A percentile compares a stretch with the other conserved stretches of the same genome.
phyloP scores from a whole-genome alignment of 2,113 vertebrate species.

The Bothrops jararaca region DNA sequence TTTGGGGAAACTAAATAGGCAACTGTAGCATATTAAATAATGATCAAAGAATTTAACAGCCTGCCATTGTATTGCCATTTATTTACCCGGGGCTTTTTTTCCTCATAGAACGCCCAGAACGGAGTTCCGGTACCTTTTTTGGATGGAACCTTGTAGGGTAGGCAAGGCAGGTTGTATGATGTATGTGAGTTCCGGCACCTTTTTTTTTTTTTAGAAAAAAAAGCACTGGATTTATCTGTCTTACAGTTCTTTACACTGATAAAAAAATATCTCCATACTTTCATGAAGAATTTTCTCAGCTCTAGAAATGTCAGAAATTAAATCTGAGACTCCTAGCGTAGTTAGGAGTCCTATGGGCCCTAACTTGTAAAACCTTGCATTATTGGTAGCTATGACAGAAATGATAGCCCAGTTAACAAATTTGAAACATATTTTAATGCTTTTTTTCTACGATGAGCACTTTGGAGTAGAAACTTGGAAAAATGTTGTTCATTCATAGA shows the following conservation, averaged over 20 bases:
- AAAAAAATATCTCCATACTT: not conserved
- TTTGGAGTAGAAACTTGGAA: not conserved
- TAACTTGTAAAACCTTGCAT: not conserved
- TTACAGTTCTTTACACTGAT: not conserved
- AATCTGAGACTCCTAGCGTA: not conserved
- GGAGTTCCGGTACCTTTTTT: no score
- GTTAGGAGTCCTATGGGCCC: not conserved
- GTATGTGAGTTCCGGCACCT: no score
- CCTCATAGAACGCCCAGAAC: no score
- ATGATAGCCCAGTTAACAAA: not conserved
- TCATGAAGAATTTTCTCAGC: not conserved
- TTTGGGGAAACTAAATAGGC: not conserved
- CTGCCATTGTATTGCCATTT: not conserved
- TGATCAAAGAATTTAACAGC: not conserved
- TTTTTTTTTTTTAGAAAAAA: no score
- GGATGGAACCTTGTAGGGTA: no score
- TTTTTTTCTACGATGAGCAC: not conserved
- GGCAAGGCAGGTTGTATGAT: no score
- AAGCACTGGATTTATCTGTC: not conserved
- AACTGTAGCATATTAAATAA: not conserved
- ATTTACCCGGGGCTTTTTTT: not conserved
- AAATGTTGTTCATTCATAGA: not conserved
- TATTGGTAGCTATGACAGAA: not conserved
- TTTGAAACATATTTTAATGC: not conserved
- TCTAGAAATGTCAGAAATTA: not conserved